Conservation (phyloP, 2,797 vertebrate species). For the Thripadectes ignobilis region DNA sequence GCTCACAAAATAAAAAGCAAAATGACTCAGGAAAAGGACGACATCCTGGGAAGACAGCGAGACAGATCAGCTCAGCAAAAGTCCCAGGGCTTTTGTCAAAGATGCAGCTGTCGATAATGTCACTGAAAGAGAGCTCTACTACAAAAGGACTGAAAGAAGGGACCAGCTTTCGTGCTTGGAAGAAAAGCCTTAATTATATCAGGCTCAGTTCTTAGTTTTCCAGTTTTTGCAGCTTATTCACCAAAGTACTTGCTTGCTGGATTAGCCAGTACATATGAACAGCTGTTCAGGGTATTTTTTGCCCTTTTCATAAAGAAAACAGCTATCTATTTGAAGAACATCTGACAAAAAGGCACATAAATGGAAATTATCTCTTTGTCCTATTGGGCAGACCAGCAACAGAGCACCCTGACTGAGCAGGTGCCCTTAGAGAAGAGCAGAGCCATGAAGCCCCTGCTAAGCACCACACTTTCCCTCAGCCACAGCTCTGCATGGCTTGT, state of each 20-base stretch:
- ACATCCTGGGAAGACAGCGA: not conserved
- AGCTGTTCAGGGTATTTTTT: not conserved
- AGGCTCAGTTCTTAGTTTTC: not conserved
- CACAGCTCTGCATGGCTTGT: rapidly evolving
- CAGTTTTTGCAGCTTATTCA: not conserved
- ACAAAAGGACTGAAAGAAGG: not conserved
- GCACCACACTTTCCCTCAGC: not conserved
- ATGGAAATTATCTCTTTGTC: not conserved
- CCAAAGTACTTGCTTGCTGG: not conserved
- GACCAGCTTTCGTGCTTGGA: not conserved
- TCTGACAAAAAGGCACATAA: not conserved
- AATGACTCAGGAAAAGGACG: not conserved
- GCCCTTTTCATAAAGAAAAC: not conserved
- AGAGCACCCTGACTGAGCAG: not conserved
- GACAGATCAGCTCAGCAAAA: not conserved
- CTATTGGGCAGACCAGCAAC: not conserved
- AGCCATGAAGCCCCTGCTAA: not conserved
- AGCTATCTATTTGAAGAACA: not conserved
- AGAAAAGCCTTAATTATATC: not conserved
- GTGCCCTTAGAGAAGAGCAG: not conserved
- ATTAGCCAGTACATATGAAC: not conserved
- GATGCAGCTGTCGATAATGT: not conserved
- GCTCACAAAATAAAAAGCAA: not conserved
- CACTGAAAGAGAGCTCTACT: not conserved
- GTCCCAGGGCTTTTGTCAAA: not conserved